Evolutionary conservation across 2,113 vertebrate genomes (phyloP).

Genomic region (Merops nubicus): DNA sequence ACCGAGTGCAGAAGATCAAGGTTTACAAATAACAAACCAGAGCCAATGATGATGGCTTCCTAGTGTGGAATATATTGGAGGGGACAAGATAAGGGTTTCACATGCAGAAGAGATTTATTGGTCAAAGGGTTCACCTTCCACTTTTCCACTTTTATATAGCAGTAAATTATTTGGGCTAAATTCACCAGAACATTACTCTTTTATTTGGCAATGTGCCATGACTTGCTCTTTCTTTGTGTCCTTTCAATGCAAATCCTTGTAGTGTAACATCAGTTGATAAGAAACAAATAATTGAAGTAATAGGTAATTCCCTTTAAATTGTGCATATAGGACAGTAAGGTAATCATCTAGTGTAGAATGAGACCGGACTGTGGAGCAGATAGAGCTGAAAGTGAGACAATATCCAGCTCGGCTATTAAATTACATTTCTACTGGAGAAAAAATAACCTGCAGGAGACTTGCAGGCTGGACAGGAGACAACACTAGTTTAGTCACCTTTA

Average conservation of each 20-base stretch:
- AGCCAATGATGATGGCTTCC: slow-evolving; percentile 91
- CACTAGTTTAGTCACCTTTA: neutral
- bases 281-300: slow-evolving; percentile 85
- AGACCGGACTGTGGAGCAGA: slow-evolving; percentile 37
- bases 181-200: slow-evolving; percentile 94
- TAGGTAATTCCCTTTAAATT: slow-evolving; percentile 81
- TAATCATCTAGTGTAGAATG: slow-evolving; percentile 64
- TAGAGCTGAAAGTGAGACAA: slow-evolving; percentile 45
- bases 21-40: slow-evolving; percentile 92
- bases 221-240: slow-evolving; percentile 88
- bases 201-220: slow-evolving; percentile 88
- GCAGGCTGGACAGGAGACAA: neutral
- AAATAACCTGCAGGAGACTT: neutral
- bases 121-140: slow-evolving; percentile 89
- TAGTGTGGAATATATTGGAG: slow-evolving; percentile 91
- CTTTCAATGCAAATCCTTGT: slow-evolving; percentile 91
- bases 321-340: slow-evolving; percentile 67
- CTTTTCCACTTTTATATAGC: slow-evolving; percentile 83
- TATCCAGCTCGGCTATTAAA: neutral
- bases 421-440: neutral
- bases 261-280: slow-evolving; percentile 92
- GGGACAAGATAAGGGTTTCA: slow-evolving; percentile 96
- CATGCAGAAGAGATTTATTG: slow-evolving; percentile 95
- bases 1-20: slow-evolving; percentile 98
- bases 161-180: slow-evolving; percentile 95